A percentile compares a stretch with the other conserved stretches of the same genome.
phyloP scores from a whole-genome alignment of 1,140 invertebrate genomes.

The Neodiprion lecontei region DNA sequence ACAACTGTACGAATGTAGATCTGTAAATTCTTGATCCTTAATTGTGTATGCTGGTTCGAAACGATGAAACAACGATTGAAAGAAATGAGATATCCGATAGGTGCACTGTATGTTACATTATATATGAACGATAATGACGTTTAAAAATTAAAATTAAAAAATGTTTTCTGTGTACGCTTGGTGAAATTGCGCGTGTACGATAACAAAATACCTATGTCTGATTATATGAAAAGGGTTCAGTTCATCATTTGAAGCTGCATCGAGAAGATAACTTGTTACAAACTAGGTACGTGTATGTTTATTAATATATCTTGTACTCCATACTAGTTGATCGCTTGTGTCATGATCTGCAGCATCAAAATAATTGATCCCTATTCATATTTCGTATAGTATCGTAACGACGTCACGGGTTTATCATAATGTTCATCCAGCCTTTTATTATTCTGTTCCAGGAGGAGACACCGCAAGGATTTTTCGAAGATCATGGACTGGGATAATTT shows the following conservation, averaged over 20 bases:
- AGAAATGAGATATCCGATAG: too few species aligned
- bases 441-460: slow-evolving; percentile 94
- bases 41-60: too few species aligned
- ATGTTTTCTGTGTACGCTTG: slow-evolving; percentile 20
- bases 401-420: slow-evolving; percentile 15
- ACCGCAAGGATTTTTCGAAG: slow-evolving; percentile 97
- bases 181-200: slow-evolving; percentile 16
- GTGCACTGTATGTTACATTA: too few species aligned
- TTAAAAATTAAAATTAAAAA: too few species aligned
- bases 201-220: slow-evolving; percentile 1
- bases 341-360: slow-evolving; percentile 56
- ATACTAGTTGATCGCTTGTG: slow-evolving; percentile 32
- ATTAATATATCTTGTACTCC: slow-evolving; percentile 44
- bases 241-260: slow-evolving; percentile 62
- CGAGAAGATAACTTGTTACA: slow-evolving; percentile 56
- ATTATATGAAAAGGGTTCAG: slow-evolving; percentile 59
- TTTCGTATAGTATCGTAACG: slow-evolving; percentile 25
- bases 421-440: background rate
- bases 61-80: too few species aligned
- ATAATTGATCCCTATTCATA: slow-evolving; percentile 61
- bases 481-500: slow-evolving; percentile 92
- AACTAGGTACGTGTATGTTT: slow-evolving; percentile 59
- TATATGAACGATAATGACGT: too few species aligned
- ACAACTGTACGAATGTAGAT: too few species aligned
- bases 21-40: too few species aligned